These are phyloP conservation scores for Camponotus pennsylvanicus DNA, from an alignment of 1,140 invertebrate genomes.

Conservation along the genomic window DNA sequence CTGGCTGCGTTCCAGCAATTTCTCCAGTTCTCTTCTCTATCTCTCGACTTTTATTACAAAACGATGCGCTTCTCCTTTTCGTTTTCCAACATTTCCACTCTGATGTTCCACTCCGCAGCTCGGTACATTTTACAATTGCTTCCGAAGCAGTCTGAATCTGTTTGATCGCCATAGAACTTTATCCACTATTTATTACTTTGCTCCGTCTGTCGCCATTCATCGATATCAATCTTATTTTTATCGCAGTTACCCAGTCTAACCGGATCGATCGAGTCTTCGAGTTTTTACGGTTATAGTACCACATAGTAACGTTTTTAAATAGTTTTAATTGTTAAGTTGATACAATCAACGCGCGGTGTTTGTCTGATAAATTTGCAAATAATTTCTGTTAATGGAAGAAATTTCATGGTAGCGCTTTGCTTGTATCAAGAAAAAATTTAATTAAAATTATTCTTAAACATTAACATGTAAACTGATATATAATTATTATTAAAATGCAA, in stretches of 20 bases:
- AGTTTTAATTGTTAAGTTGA: slow-evolving; percentile 17
- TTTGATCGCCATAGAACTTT: slow-evolving; percentile 36
- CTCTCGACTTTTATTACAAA: slow-evolving; percentile 28
- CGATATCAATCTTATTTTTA: slow-evolving; percentile 52
- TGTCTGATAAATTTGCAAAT: slow-evolving; percentile 13
- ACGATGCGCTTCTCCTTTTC: slow-evolving; percentile 3
- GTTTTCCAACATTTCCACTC: background rate
- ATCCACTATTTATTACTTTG: slow-evolving; percentile 7
- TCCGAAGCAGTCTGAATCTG: slow-evolving; percentile 20
- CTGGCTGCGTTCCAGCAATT: slow-evolving; percentile 68
- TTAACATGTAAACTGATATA: background rate
- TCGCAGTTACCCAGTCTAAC: slow-evolving; percentile 31
- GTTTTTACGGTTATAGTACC: background rate
- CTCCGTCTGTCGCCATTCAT: slow-evolving; percentile 37
- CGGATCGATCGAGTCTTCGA: slow-evolving; percentile 19
- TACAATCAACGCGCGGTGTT: slow-evolving; percentile 13
- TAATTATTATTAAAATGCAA: background rate
- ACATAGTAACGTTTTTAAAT: background rate
- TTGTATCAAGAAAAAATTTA: too few species aligned
- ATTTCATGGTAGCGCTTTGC: background rate
- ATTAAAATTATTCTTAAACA: background rate
- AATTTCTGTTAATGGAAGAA: slow-evolving; percentile 28
- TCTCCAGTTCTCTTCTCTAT: slow-evolving; percentile 37
- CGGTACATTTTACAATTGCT: slow-evolving; percentile 49
- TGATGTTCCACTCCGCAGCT: slow-evolving; percentile 1